A percentile compares a stretch with the other conserved stretches of the same genome.
Conservation (phyloP, 2,113 vertebrate species). For the Neofelis nebulosa region DNA sequence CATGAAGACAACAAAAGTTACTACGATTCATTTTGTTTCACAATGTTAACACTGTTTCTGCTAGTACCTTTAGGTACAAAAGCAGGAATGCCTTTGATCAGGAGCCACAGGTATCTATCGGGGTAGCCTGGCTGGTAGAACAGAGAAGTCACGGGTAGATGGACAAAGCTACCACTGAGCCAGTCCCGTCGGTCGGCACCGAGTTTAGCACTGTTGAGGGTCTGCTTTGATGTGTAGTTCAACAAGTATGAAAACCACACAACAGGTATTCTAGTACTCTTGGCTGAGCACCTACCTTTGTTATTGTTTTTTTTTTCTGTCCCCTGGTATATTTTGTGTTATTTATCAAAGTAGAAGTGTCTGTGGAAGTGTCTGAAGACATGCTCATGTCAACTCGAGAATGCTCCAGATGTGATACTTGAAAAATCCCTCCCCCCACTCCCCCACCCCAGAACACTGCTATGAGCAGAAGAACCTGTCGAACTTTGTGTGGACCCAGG, state of each 20-base stretch:
- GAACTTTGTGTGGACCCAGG: not conserved
- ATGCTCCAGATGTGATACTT: not conserved
- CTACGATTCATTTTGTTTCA: not conserved
- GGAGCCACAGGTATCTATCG: not conserved
- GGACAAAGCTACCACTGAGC: not conserved
- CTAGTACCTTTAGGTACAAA: not conserved
- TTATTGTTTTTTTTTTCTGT: not conserved
- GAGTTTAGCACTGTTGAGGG: not conserved
- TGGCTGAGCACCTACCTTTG: not conserved
- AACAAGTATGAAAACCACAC: not conserved
- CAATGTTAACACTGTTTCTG: not conserved
- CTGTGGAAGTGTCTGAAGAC: not conserved
- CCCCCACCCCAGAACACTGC: no score
- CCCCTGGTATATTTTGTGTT: not conserved
- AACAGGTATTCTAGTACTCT: not conserved
- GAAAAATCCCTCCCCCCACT: not conserved
- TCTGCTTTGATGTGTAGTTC: not conserved
- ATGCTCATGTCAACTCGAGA: not conserved
- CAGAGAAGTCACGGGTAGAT: not conserved
- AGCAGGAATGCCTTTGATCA: not conserved
- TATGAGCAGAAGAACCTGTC: not conserved
- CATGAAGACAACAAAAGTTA: not conserved
- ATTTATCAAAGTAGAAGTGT: not conserved
- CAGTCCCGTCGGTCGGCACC: rapidly evolving
- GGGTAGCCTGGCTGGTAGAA: not conserved